Conservation (phyloP, 2,113 vertebrate genomes). For the Chaetodon auriga region DNA sequence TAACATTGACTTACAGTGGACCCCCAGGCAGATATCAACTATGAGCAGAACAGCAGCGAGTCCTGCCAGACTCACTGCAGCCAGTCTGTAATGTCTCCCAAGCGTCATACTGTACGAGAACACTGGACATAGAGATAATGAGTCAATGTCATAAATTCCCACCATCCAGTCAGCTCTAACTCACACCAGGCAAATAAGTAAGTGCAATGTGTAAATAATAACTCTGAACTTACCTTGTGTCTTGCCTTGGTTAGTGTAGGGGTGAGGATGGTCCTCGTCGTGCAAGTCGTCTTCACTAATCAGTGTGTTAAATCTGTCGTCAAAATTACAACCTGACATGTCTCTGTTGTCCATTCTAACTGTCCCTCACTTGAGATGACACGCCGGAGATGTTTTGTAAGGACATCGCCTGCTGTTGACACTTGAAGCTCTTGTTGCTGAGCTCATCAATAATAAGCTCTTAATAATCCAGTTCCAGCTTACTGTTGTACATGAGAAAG, state of each 20-base stretch:
- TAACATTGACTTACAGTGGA: constrained; percentile 50
- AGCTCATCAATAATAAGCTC: constrained; percentile 10
- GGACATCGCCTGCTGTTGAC: not conserved
- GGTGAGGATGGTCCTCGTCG: fast-evolving
- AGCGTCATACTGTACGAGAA: not conserved
- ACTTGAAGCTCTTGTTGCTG: not conserved
- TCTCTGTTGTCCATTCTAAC: constrained; percentile 22
- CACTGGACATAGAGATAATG: constrained; percentile 12
- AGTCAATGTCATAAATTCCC: not conserved
- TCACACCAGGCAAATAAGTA: not conserved
- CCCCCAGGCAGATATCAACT: constrained; percentile 48
- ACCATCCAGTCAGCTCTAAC: not conserved
- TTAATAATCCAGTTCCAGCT: not conserved
- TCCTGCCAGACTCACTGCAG: constrained; percentile 28
- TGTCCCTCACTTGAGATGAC: not conserved
- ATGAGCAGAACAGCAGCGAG: constrained; percentile 47
- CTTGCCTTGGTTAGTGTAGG: not conserved
- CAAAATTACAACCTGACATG: not conserved
- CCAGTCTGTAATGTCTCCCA: not conserved
- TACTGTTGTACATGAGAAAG: not conserved
- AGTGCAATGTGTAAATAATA: not conserved
- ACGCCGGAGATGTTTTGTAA: not conserved
- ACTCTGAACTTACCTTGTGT: not conserved
- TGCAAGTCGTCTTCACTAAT: constrained; percentile 25
- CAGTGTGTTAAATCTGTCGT: constrained; percentile 14